These are phyloP conservation scores for Cheilosia grossa DNA, from an alignment of 2,888 invertebrate genomes.

Conservation along the genomic window DNA sequence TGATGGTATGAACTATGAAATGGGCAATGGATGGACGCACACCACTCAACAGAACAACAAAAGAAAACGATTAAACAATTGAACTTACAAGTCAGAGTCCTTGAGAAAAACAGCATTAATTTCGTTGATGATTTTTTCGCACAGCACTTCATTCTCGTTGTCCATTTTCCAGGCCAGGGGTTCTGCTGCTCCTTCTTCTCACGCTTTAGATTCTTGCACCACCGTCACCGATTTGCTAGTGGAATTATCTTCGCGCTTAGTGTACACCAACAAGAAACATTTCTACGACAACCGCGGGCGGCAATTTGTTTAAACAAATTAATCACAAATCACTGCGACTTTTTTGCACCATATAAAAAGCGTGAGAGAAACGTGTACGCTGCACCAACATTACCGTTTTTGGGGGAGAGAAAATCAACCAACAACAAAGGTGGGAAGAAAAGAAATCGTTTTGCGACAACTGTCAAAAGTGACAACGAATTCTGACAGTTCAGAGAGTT, in stretches of 20 bases:
- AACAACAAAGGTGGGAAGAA: constrained; percentile 13
- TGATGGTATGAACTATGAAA: constrained; percentile 6
- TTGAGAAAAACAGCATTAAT: constrained; percentile 89
- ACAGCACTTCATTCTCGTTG: constrained; percentile 88
- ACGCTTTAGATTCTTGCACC: constrained; percentile 1
- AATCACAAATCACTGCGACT: constrained; percentile 13
- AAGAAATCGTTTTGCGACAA: constrained; percentile 13
- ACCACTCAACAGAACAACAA: constrained; percentile 10
- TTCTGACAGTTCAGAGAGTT: not conserved
- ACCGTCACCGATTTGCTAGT: not conserved
- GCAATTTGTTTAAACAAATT: constrained; percentile 22
- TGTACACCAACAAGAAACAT: constrained; percentile 15
- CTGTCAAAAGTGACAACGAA: constrained; percentile 38
- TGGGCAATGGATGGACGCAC: constrained; percentile 16
- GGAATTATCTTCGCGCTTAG: constrained; percentile 25
- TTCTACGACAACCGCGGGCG: constrained; percentile 1
- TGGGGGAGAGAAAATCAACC: constrained; percentile 53
- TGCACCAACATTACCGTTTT: constrained; percentile 52
- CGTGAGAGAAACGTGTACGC: constrained; percentile 54
- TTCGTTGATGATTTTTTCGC: constrained; percentile 92
- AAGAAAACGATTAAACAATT: constrained; percentile 52
- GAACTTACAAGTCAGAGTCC: constrained; percentile 91
- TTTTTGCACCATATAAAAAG: constrained; percentile 53
- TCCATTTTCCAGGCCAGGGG: constrained; percentile 78
- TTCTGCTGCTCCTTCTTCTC: not conserved